phyloP scores from a whole-genome alignment of 1,140 invertebrate species.

The Chionoecetes opilio region DNA sequence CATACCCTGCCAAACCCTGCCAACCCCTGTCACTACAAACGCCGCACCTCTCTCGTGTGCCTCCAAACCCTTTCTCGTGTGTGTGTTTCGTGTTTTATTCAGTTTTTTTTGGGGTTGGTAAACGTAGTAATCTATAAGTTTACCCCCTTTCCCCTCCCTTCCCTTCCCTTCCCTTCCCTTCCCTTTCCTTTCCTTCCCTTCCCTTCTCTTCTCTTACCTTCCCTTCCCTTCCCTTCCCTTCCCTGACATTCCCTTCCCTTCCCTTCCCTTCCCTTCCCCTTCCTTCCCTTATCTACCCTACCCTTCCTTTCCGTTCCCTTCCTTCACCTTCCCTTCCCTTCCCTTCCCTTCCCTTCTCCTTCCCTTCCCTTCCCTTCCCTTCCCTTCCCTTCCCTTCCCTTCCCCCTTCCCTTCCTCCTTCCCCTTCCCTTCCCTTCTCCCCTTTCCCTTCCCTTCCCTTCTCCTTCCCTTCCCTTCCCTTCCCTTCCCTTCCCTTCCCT shows the following conservation, averaged over 20 bases:
- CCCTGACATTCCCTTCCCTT: not conserved
- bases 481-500: slow-evolving; percentile 15
- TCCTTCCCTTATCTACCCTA: not conserved
- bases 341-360: slow-evolving; percentile 6
- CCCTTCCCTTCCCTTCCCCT: not conserved
- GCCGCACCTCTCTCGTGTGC: no score
- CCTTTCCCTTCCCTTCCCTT: not conserved
- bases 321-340: not conserved
- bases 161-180: slow-evolving; percentile 13
- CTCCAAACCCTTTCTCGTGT: not conserved
- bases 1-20: no score
- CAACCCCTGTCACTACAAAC: no score
- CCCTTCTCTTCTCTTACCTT: not conserved
- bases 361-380: not conserved
- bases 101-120: not conserved
- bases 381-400: not conserved
- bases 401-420: not conserved
- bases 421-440: not conserved
- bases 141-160: not conserved
- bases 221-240: not conserved
- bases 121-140: not conserved
- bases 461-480: not conserved
- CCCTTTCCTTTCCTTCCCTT: not conserved
- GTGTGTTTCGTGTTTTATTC: not conserved
- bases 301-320: not conserved